Evolutionary conservation across 2,113 vertebrate species (phyloP), one percentile per base, ranked within the genome.

Genomic region (Dascyllus trimaculatus): DNA sequence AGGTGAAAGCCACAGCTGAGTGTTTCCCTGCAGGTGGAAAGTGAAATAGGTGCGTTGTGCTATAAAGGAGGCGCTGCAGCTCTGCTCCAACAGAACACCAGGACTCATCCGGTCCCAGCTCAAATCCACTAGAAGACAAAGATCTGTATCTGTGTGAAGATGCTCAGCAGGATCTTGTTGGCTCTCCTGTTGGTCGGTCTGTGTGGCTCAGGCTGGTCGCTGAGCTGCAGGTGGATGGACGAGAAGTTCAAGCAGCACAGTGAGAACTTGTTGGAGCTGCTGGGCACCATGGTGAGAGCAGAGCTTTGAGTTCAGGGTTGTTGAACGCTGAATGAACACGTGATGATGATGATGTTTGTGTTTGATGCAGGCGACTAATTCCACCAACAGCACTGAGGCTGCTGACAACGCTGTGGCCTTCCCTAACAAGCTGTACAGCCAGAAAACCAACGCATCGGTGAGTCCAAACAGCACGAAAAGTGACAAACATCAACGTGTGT

Each of bases 171-270:
- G 71, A 24, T 79, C 1, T 11, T 92, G 0, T 79, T 62, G 0
- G 25, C 88, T 7, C 91, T 78, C 25, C 1, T 93, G 29, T 43
- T 81, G 5, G 10, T 92, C 2, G 22, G 40, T 26, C 53, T 91
- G 71, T 58, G 0, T 76, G 56, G 68, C n/a, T 14, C 70, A 61
- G 71, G 40, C 54, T 81, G 76, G 19, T 73, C 75, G 0, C 67
- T 88, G 11, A 75, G 85, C 79, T 94, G 93, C 81, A 80, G 38
- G 6, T 93, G 93, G 93, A 68, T 93, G 69, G 29, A 79, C 19
- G 68, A 84, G 0, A 88, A 87, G 40, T 93, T 92, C 76, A 56
- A 0, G 40, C 57, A 83, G 40, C 71, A 82, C 75, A 91, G 83
- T n/a, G 5, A 46, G 14, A 52, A 13, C 1, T 78, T 49, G 48